phyloP scores from a whole-genome alignment of 1,140 invertebrate genomes.

The Trichonephila clavipes region DNA sequence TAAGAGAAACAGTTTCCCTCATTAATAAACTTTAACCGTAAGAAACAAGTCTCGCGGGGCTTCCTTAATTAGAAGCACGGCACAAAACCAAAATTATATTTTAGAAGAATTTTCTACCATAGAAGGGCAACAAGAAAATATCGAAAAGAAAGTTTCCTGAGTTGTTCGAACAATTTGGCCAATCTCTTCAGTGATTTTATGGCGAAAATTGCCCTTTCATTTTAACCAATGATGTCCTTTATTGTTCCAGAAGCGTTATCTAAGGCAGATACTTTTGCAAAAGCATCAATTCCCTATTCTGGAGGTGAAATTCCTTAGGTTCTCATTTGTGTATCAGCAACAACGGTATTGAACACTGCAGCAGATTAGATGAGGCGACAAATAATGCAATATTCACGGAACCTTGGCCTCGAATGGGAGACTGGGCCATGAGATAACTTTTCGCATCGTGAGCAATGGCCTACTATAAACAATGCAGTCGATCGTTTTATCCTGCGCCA shows the following conservation, averaged over 20 bases:
- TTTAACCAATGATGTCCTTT: conserved; percentile 1
- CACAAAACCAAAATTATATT: conserved; percentile 9
- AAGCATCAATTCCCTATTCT: background rate
- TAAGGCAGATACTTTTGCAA: background rate
- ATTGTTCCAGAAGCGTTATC: background rate
- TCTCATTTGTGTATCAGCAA: background rate
- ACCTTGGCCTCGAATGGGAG: conserved; percentile 3
- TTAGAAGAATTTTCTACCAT: background rate
- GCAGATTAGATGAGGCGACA: conserved; percentile 28
- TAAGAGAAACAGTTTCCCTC: background rate
- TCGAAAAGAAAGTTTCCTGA: background rate
- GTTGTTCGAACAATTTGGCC: background rate
- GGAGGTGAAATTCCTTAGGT: background rate
- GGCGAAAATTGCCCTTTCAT: background rate
- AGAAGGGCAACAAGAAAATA: background rate
- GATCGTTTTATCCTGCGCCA: background rate
- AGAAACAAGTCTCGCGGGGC: background rate
- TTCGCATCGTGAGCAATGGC: background rate
- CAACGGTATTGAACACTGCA: background rate
- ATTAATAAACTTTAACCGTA: background rate
- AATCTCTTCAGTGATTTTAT: conserved; percentile 10
- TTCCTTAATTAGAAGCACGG: background rate
- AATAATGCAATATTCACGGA: conserved; percentile 41
- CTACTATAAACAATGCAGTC: conserved; percentile 31
- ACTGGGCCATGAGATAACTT: conserved; percentile 32